Percentiles rank a stretch among this genome's conserved stretches.
Evolutionary conservation across 2,113 vertebrate species (phyloP).

Genomic region (Syrmaticus mikado): DNA sequence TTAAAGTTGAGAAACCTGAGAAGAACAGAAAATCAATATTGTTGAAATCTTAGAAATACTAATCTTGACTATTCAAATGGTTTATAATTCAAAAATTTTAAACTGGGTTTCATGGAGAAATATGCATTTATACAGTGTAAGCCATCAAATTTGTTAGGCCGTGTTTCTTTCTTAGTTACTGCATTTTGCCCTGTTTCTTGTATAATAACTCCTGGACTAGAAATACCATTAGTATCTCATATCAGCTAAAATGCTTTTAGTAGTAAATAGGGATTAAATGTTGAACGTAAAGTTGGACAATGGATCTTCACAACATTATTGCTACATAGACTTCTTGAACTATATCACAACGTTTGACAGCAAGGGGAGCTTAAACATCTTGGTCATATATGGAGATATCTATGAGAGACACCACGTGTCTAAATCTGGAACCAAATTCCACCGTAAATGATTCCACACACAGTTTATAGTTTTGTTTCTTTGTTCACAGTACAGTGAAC

Average conservation of each 20-base stretch:
- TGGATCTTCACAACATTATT: not conserved
- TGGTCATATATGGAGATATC: not conserved
- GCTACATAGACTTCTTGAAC: not conserved
- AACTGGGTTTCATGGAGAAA: not conserved
- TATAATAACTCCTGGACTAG: not conserved
- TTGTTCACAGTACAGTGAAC: not conserved
- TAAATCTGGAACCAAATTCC: not conserved
- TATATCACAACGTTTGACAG: not conserved
- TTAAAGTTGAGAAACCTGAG: not conserved
- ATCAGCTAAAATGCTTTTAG: not conserved
- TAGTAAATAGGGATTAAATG: not conserved
- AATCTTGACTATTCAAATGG: not conserved
- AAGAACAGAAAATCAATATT: not conserved
- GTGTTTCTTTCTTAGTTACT: not conserved
- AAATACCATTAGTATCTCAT: not conserved
- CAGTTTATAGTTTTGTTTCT: not conserved
- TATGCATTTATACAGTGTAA: not conserved
- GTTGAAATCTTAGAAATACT: not conserved
- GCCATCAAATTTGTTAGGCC: not conserved
- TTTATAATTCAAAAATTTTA: not conserved
- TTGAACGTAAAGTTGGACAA: not conserved
- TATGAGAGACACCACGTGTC: not conserved
- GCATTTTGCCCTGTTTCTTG: not conserved
- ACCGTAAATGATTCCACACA: rapidly evolving
- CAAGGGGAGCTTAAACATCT: not conserved